Evolutionary conservation across 2,888 invertebrate species (phyloP), one percentile per base, ranked within the genome.

Genomic region (Mesochorus sp.): DNA sequence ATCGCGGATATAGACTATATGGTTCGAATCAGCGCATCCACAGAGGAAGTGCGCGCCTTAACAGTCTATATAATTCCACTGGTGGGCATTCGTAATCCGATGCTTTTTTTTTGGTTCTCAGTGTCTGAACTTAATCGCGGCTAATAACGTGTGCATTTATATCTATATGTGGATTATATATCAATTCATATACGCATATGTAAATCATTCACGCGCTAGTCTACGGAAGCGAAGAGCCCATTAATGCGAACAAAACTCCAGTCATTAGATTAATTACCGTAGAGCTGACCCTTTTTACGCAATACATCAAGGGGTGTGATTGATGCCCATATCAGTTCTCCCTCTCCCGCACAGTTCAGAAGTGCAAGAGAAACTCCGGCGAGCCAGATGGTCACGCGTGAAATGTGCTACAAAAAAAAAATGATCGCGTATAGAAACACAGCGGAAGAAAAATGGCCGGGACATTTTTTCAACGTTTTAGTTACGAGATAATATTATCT

Each of bases 241-340:
- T 77, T 77, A 72, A 47, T 55, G 47, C 8, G 37, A 77, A 67
- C 49, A 67, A 72, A 76, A 66, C 66, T 59, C 44, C 71, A 61
- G 66, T 76, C 71, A 66, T 76, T 71, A 66, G 71, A 66, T 71
- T 71, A 76, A 76, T 71, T 71, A 61, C 28, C 34, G 34, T 26
- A n/a, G 42, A 19, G 34, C 66, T 37, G 34, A 61, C 51, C 71
- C 66, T 61, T 76, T 76, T 71, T 53, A 37, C 14, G 34, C 44
- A 44, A 66, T 76, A 49, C 17, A 66, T 76, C 76, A 71, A 66
- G 66, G 34, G 44, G 64, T 64, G n/a, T n/a, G 71, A 76, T 61
- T 64, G 47, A 62, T 62, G 37, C 14, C 6, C 17, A 17, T 28
- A 14, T 0, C 21, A n/a, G n/a, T n/a, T n/a, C n/a, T n/a, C n/a